Percentiles rank a stretch among this genome's conserved stretches.
These are phyloP conservation scores for Lepisosteus oculatus DNA, from an alignment of 2,113 vertebrate species.

Conservation along the genomic window DNA sequence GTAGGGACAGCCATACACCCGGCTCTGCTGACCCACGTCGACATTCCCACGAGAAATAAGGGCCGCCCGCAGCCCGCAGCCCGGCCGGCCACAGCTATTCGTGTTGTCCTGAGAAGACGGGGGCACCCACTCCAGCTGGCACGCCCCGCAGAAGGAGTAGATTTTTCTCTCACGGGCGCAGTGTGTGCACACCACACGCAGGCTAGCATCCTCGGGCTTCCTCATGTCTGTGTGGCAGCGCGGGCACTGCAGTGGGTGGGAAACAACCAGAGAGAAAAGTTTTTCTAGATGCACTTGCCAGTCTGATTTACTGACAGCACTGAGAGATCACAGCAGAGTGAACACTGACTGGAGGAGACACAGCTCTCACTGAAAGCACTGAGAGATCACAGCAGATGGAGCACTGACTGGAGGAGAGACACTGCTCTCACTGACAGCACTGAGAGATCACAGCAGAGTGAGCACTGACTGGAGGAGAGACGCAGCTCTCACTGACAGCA, in stretches of 20 bases:
- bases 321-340: too few species aligned
- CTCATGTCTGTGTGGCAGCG: constrained; percentile 4
- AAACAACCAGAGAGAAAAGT: too few species aligned
- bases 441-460: too few species aligned
- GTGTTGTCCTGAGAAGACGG: background rate
- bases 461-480: too few species aligned
- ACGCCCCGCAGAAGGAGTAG: constrained; percentile 38
- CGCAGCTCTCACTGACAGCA: too few species aligned
- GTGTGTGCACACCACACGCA: constrained; percentile 10
- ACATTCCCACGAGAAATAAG: constrained; percentile 23
- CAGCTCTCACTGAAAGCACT: too few species aligned
- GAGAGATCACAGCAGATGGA: too few species aligned
- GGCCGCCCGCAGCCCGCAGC: constrained; percentile 32
- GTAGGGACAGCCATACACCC: constrained; percentile 30
- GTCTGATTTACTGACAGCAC: too few species aligned
- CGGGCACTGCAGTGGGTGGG: constrained; percentile 28
- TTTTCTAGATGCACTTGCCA: too few species aligned
- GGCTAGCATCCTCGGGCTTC: constrained; percentile 12
- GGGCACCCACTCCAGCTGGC: constrained; percentile 30
- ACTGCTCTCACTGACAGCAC: too few species aligned
- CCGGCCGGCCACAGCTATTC: constrained; percentile 18
- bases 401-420: too few species aligned
- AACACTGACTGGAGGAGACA: too few species aligned
- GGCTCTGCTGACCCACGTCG: background rate
- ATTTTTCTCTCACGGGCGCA: background rate